A percentile compares a stretch with the other conserved stretches of the same genome.
These are phyloP conservation scores for Telenomus remus DNA, from an alignment of 1,140 invertebrate species.

Conservation along the genomic window DNA sequence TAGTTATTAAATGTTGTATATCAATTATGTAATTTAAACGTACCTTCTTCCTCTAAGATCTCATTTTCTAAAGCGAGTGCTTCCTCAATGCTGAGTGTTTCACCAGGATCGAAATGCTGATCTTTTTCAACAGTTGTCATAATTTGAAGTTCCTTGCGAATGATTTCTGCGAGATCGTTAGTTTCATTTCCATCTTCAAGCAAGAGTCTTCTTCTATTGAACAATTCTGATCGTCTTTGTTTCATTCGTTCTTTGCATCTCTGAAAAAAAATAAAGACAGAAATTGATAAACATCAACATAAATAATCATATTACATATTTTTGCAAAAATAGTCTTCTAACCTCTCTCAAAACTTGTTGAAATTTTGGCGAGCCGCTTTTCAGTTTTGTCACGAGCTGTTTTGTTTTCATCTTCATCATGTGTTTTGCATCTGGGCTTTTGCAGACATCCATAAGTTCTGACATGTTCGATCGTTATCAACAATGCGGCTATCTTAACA, in stretches of 20 bases:
- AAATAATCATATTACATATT: too few species aligned
- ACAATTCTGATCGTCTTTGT: constrained; percentile 67
- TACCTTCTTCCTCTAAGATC: constrained; percentile 60
- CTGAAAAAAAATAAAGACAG: constrained; percentile 57
- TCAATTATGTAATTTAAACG: too few species aligned
- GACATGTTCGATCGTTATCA: too few species aligned
- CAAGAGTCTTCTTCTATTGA: constrained; percentile 57
- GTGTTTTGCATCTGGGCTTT: too few species aligned
- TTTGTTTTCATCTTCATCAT: constrained; percentile 61
- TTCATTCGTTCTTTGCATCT: constrained; percentile 66
- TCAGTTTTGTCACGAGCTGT: constrained; percentile 65
- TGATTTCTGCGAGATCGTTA: constrained; percentile 56
- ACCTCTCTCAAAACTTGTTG: constrained; percentile 71
- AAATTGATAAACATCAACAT: constrained; percentile 29
- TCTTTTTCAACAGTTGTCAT: constrained; percentile 46
- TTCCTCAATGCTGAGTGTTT: constrained; percentile 55
- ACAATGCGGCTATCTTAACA: too few species aligned
- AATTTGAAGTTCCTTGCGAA: constrained; percentile 60
- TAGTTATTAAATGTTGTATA: constrained; percentile 1
- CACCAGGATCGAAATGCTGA: not conserved
- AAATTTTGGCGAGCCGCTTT: constrained; percentile 69
- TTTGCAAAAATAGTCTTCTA: too few species aligned
- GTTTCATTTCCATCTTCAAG: constrained; percentile 22
- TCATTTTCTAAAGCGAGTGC: constrained; percentile 55
- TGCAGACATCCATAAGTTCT: too few species aligned